Percentiles rank a stretch among this genome's conserved stretches.
phyloP scores from a whole-genome alignment of 1,140 invertebrate genomes.

The Temnothorax longispinosus region DNA sequence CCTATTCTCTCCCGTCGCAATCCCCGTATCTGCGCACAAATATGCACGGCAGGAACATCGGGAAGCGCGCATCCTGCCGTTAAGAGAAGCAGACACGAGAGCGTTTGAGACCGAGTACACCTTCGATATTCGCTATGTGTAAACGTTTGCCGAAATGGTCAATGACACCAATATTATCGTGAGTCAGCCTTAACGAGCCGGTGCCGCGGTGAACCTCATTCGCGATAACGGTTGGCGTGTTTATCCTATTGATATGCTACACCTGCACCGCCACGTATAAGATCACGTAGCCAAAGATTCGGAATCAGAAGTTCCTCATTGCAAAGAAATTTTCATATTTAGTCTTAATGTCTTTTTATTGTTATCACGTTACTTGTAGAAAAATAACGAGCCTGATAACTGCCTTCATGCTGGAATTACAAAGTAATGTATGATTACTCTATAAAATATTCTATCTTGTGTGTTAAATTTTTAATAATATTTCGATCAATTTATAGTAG shows the following conservation, averaged over 20 bases:
- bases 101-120: slow-evolving; percentile 42
- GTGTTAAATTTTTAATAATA: not conserved
- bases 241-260: not conserved
- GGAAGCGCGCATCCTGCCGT: slow-evolving; percentile 22
- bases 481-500: not conserved
- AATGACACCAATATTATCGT: slow-evolving; percentile 65
- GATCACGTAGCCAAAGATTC: not conserved
- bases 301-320: not conserved
- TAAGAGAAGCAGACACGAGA: slow-evolving; percentile 50
- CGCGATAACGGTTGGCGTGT: slow-evolving; percentile 40
- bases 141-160: slow-evolving; percentile 68
- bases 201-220: not conserved
- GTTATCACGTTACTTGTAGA: not conserved
- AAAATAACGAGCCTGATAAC: not conserved
- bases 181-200: slow-evolving; percentile 68
- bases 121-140: slow-evolving; percentile 50
- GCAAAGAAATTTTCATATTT: not conserved
- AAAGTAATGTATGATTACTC: not conserved
- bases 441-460: not conserved
- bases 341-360: not conserved
- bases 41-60: slow-evolving; percentile 47
- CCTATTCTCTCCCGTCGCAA: not conserved
- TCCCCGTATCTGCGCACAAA: slow-evolving; percentile 21
- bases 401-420: not conserved
- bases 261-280: not conserved